Evolutionary conservation across 2,113 vertebrate genomes (phyloP).

Genomic region (Turnix velox): DNA sequence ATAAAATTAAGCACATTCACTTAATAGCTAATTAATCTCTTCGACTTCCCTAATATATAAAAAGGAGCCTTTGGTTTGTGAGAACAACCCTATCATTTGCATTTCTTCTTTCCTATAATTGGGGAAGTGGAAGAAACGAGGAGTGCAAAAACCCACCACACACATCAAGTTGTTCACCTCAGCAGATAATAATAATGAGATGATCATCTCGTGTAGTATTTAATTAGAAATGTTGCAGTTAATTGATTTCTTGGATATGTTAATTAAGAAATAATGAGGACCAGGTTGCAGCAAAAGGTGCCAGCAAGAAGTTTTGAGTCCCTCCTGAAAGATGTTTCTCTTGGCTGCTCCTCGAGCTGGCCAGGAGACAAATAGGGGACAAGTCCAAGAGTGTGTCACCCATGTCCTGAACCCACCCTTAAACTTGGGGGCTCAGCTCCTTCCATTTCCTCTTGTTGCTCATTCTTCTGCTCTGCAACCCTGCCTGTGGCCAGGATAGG

Average conservation of each 20-base stretch:
- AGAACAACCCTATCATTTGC: neutral
- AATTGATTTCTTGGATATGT: conserved; percentile 69
- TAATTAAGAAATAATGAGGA: conserved; percentile 68
- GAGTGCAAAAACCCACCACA: neutral
- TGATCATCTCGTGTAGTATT: conserved; percentile 4
- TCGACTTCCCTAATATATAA: neutral
- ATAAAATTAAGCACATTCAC: neutral
- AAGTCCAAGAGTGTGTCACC: neutral
- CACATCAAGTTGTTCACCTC: conserved; percentile 8
- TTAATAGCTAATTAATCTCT: conserved; percentile 47
- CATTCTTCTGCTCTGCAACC: neutral
- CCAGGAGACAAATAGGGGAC: neutral
- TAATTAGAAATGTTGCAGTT: conserved; percentile 53
- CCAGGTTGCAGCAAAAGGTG: conserved; percentile 20
- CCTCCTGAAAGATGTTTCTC: neutral
- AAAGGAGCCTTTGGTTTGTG: neutral
- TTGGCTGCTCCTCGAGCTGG: neutral
- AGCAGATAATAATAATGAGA: neutral
- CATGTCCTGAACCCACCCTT: neutral
- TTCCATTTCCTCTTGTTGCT: fast-evolving
- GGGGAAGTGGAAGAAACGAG: neutral
- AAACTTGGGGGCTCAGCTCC: neutral
- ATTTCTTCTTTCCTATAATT: neutral
- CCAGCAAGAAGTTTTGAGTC: neutral
- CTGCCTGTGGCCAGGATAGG: neutral